phyloP scores from a whole-genome alignment of 2,888 invertebrate species.

The Drosophila mayaguana region DNA sequence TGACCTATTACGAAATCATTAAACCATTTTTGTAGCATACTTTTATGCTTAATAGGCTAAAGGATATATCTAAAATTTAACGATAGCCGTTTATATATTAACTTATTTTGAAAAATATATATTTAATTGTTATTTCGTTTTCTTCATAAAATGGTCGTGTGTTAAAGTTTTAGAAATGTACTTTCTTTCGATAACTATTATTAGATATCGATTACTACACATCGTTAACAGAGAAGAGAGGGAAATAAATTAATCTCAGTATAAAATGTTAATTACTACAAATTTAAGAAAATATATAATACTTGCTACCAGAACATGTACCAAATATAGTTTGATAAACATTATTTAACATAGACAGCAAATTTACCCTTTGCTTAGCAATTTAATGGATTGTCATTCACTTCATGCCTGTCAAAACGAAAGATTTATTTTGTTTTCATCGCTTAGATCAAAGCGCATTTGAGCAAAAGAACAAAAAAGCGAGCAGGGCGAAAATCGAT shows the following conservation, averaged over 20 bases:
- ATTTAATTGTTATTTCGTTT: neutral
- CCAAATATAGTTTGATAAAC: neutral
- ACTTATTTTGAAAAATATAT: neutral
- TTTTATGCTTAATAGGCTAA: neutral
- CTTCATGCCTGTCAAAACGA: conserved; percentile 35
- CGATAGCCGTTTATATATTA: no score
- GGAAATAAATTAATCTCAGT: no score
- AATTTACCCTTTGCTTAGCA: neutral
- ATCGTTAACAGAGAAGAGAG: neutral
- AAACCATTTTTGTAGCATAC: conserved; percentile 5
- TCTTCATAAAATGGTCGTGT: neutral
- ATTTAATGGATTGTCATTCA: conserved; percentile 27
- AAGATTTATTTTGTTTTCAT: conserved; percentile 58
- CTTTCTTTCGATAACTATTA: neutral
- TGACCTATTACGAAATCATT: neutral
- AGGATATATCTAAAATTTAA: neutral
- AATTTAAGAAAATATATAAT: neutral
- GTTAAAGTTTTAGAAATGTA: neutral
- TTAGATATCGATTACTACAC: neutral
- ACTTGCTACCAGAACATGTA: no score
- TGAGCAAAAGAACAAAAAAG: conserved; percentile 30
- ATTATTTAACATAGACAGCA: neutral
- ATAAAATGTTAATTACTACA: neutral
- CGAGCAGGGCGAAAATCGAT: conserved; percentile 66
- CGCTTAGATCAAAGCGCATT: conserved; percentile 63